Evolutionary conservation across 2,888 invertebrate species (phyloP), one percentile per base, ranked within the genome.

Genomic region (Conchocele bisecta): DNA sequence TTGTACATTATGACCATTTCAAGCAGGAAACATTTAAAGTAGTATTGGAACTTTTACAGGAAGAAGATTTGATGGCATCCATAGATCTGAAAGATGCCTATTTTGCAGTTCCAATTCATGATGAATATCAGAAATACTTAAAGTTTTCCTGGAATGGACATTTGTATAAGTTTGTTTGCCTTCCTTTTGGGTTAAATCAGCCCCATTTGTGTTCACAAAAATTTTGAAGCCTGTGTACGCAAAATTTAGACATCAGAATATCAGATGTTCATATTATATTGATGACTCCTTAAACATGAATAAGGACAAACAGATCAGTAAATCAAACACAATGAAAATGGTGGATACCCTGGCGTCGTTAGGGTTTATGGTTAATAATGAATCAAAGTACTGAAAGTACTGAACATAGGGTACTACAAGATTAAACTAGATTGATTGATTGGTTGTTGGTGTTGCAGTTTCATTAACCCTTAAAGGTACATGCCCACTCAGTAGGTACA

Each of bases 221-320:
- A 29, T 68, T 13, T 41, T 69, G 31, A 73, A 69, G 41, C 72
- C 76, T 22, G 35, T 76, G 17, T 72, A 63, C 69, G 51, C 64
- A 11, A 39, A 31, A 33, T 69, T 68, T 20, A 56, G 72, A 29
- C 37, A 35, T 33, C 22, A 41, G 31, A 60, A 54, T 13, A 68
- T 72, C 9, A 22, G 71, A 37, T 68, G 68, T 50, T 46, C 29
- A 48, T 67, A 68, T 51, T 75, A 72, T 33, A 68, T 75, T 22
- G 71, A 75, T 59, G 71, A 75, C 50, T 75, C 68, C 22, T 11
- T 75, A 13, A 58, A 57, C 31, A 67, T 67, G 58, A 60, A 63
- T 44, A 26, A 50, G 29, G 35, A 37, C 20, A 48, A 33, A 39
- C 28, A 33, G 9, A 17, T 33, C 33, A 61, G 61, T 41, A 37